A percentile compares a stretch with the other conserved stretches of the same genome.
These are phyloP conservation scores for Discoglossus pictus DNA, from an alignment of 2,797 vertebrate genomes.

Conservation along the genomic window DNA sequence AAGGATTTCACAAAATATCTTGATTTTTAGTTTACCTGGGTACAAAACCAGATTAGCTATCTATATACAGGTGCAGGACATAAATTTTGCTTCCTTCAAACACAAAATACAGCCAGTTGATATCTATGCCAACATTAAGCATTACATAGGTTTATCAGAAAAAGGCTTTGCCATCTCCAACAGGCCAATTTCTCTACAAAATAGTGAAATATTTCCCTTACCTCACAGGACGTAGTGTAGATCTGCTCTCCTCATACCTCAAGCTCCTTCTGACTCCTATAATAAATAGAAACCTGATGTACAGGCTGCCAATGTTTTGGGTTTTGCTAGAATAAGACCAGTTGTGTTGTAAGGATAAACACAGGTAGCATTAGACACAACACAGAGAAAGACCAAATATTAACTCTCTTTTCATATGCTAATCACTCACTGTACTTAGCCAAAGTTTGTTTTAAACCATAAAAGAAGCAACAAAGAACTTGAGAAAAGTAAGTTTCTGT, in stretches of 20 bases:
- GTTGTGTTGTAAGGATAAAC: conserved; percentile 35
- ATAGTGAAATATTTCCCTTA: no score
- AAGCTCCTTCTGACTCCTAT: neutral
- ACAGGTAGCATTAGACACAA: conserved; percentile 23
- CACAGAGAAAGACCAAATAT: neutral
- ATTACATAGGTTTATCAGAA: no score
- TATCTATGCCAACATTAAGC: no score
- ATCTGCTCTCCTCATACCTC: conserved; percentile 10
- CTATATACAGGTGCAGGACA: no score
- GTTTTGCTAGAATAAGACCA: conserved; percentile 22
- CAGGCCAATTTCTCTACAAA: no score
- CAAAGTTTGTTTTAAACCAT: neutral
- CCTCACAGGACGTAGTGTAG: conserved; percentile 12
- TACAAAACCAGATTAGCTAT: no score
- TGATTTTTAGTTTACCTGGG: no score
- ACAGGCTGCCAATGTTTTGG: conserved; percentile 38
- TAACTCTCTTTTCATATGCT: conserved; percentile 19
- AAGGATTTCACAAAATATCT: no score
- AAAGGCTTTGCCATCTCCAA: no score
- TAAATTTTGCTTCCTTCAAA: no score
- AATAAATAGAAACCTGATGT: conserved; percentile 30
- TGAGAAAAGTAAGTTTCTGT: neutral
- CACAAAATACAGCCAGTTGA: no score
- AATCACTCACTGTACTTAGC: no score
- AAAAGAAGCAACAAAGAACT: neutral